A percentile compares a stretch with the other conserved stretches of the same genome.
Conservation (phyloP, 2,113 vertebrate genomes). For the Loxodonta africana region DNA sequence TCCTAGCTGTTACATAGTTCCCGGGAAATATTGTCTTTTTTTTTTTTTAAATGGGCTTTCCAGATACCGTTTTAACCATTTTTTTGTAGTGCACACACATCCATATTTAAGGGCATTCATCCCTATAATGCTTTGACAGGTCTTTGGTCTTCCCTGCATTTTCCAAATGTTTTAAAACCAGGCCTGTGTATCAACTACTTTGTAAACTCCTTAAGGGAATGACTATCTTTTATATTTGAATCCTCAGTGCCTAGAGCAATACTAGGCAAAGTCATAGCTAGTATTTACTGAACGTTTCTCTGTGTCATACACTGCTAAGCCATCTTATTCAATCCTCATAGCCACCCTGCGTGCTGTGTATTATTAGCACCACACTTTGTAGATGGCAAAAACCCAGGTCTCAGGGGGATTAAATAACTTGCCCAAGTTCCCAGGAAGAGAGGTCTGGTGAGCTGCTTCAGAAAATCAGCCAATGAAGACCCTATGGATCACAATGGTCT, state of each 20-base stretch:
- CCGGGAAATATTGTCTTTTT: background rate
- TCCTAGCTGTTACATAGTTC: background rate
- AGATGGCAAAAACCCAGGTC: background rate
- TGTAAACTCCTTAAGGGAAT: background rate
- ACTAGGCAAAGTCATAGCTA: background rate
- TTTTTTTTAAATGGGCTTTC: constrained; percentile 7
- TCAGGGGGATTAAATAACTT: background rate
- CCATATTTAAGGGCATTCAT: background rate
- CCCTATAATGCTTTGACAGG: background rate
- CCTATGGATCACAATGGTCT: too few relatives aligned
- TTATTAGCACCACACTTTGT: background rate
- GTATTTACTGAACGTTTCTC: background rate
- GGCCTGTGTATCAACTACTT: background rate
- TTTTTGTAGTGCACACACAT: background rate
- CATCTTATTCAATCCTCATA: background rate
- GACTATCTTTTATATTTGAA: background rate
- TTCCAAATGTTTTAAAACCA: constrained; percentile 40
- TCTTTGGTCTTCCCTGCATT: constrained; percentile 26
- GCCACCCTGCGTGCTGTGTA: background rate
- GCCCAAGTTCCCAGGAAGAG: too few relatives aligned
- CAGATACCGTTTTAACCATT: background rate
- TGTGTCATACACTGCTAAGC: background rate
- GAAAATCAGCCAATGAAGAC: too few relatives aligned
- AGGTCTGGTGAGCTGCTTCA: too few relatives aligned
- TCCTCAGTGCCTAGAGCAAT: background rate